Percentiles rank a stretch among this genome's conserved stretches.
These are phyloP conservation scores for Cyanoderma ruficeps DNA, from an alignment of 2,113 vertebrate species.

Conservation along the genomic window DNA sequence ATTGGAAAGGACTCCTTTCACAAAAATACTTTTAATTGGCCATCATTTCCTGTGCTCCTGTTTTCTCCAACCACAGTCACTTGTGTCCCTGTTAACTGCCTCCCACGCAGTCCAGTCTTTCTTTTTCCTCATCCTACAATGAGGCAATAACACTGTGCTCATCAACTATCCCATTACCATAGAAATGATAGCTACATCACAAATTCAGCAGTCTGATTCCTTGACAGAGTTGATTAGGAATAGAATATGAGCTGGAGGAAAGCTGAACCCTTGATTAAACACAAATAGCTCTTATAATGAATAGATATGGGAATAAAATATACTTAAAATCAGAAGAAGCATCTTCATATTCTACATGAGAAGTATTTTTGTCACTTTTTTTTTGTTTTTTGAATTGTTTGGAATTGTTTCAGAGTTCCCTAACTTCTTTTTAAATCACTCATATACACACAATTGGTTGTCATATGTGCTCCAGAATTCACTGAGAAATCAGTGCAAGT, in stretches of 20 bases:
- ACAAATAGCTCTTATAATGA: conserved; percentile 25
- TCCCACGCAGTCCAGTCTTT: not conserved
- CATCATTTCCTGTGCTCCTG: not conserved
- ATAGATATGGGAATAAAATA: conserved; percentile 9
- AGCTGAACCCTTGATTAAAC: conserved; percentile 51
- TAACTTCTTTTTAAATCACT: not conserved
- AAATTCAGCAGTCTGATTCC: conserved; percentile 50
- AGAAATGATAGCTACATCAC: conserved; percentile 42
- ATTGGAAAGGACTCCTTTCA: not conserved
- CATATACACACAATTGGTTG: not conserved
- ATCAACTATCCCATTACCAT: conserved; percentile 52
- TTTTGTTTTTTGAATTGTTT: not conserved
- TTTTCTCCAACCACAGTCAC: not conserved
- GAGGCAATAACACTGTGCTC: not conserved
- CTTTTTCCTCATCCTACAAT: not conserved
- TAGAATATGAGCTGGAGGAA: conserved; percentile 42
- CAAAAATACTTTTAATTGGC: conserved; percentile 24
- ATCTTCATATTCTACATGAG: not conserved
- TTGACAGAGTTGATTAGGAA: conserved; percentile 48
- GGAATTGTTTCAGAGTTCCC: not conserved
- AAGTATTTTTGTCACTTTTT: not conserved
- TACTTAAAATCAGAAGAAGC: not conserved
- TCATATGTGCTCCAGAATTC: not conserved
- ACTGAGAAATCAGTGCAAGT: not conserved
- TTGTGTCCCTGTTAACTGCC: not conserved